Evolutionary conservation across 2,113 vertebrate species (phyloP), one percentile per base, ranked within the genome.

Genomic region (Nanger granti): DNA sequence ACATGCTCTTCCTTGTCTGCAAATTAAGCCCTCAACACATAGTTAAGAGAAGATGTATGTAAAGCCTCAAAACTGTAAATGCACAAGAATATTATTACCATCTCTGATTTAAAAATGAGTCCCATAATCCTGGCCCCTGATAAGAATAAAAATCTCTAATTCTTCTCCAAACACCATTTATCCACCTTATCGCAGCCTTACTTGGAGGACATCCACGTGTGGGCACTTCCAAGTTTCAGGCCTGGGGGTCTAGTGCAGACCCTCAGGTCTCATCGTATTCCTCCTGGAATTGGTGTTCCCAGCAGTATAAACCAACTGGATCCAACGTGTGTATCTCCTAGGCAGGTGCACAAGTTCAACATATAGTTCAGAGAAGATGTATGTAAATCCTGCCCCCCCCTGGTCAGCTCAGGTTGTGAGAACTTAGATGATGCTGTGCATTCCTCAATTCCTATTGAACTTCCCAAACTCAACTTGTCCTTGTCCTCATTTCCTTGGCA

Each of bases 201-300:
- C 10, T 44, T 60, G 28, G 28, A 20, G 3, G 22, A 9, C 66
- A 47, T 69, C 64, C 44, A 59, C 11, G 2, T 14, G 14, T 59
- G 26, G 93, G 6, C 9, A 47, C 18, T 7, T 11, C 11, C 24
- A 31, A 52, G 4, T 62, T n/a, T 4, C 0, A 49, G 8, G 17
- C 44, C 9, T 73, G 7, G 47, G 54, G 4, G 13, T 26, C 44
- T 49, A 6, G 84, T 64, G 55, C 49, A 55, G 34, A 82, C 20
- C 22, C 14, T 17, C 8, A 24, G 6, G 55, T 41, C 12, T 1
- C 99, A 49, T 98, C 97, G 5, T n/a, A 37, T 0, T 99, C 93
- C 2, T 97, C 98, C 83, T 60, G 80, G 37, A 22, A 93, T 55
- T 24, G 96, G 1, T 97, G 98, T 95, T 99, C 14, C 98, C 86